A percentile compares a stretch with the other conserved stretches of the same genome.
These are phyloP conservation scores for Euthynnus affinis DNA, from an alignment of 2,797 vertebrate genomes.

Conservation along the genomic window DNA sequence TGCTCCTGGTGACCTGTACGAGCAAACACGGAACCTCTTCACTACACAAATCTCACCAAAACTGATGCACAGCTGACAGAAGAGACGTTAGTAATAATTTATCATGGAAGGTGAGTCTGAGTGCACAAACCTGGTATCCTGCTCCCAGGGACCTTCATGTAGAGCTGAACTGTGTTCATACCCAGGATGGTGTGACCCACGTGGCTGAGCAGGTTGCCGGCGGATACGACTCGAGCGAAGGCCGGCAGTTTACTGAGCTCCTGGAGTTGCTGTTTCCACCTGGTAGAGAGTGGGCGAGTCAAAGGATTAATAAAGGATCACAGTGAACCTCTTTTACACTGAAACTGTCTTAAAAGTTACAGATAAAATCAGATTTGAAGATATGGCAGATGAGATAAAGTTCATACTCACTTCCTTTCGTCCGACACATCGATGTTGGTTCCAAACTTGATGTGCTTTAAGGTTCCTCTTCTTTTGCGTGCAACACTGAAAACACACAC, in stretches of 20 bases:
- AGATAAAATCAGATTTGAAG: too few relatives aligned
- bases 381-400: rapidly evolving
- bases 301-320: rapidly evolving
- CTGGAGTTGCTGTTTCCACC: slow-evolving; percentile 98
- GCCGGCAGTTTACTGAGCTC: slow-evolving; percentile 99
- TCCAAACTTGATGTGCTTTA: slow-evolving; percentile 99
- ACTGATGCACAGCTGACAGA: background rate
- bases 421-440: slow-evolving; percentile 99
- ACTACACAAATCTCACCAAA: background rate
- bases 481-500: slow-evolving; percentile 84
- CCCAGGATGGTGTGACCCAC: slow-evolving; percentile 98
- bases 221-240: slow-evolving; percentile 96
- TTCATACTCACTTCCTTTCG: slow-evolving; percentile 94
- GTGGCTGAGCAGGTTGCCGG: slow-evolving; percentile 98
- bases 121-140: slow-evolving; percentile 90
- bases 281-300: slow-evolving; percentile 63
- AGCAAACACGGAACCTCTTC: background rate
- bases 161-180: slow-evolving; percentile 98
- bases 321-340: background rate
- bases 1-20: slow-evolving; percentile 97
- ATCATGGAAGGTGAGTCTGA: background rate
- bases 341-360: background rate
- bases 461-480: slow-evolving; percentile 92
- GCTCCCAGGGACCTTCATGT: slow-evolving; percentile 99
- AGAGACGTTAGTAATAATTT: too few relatives aligned